These are phyloP conservation scores for Eutrigla gurnardus DNA, from an alignment of 2,797 vertebrate species.

Conservation along the genomic window DNA sequence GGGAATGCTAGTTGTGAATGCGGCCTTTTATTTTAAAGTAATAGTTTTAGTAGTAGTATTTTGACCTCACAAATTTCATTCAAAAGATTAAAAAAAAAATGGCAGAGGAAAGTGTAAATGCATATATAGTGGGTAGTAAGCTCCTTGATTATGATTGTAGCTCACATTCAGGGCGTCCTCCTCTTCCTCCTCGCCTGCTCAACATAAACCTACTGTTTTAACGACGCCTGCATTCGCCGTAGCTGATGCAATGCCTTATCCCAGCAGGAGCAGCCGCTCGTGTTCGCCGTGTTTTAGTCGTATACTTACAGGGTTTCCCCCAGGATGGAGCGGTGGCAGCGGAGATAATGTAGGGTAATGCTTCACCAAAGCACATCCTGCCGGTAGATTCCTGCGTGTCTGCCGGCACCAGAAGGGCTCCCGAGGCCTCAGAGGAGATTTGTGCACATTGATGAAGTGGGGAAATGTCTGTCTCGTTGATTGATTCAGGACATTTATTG, in stretches of 20 bases:
- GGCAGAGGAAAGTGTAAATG: no score
- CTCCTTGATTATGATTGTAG: not conserved
- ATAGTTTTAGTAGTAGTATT: not conserved
- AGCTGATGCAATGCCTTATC: not conserved
- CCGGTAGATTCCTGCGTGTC: constrained; percentile 7
- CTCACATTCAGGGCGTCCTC: not conserved
- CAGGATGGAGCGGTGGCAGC: not conserved
- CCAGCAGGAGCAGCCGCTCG: not conserved
- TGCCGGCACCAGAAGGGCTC: constrained; percentile 16
- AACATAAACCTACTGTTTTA: not conserved
- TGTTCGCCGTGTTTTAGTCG: not conserved
- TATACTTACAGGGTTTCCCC: not conserved
- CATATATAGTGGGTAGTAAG: not conserved
- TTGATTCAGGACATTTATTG: not conserved
- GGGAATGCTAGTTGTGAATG: no score
- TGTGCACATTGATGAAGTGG: constrained; percentile 7
- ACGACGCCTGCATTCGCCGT: not conserved
- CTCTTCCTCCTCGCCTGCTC: not conserved
- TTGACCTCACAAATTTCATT: not conserved
- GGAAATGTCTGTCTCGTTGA: not conserved
- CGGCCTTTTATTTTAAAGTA: no score
- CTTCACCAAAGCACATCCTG: not conserved
- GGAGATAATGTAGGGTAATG: not conserved
- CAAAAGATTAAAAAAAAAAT: no score
- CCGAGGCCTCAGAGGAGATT: constrained; percentile 22